Evolutionary conservation across 2,113 vertebrate genomes (phyloP).

Genomic region (Bufo gargarizans): DNA sequence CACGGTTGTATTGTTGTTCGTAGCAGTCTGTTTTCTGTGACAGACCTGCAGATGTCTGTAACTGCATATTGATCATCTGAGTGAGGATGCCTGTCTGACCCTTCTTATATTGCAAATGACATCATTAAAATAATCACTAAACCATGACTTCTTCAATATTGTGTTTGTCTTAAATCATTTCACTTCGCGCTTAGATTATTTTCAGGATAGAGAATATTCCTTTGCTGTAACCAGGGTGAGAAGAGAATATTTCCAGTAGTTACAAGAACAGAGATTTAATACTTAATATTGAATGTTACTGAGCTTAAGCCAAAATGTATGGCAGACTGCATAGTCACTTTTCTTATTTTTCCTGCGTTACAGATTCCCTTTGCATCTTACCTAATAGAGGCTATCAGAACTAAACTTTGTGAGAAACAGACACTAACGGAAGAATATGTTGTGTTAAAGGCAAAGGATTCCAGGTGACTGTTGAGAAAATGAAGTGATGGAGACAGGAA

Average conservation of each 20-base stretch:
- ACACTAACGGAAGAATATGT: conserved; percentile 86
- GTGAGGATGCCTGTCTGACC: conserved; percentile 78
- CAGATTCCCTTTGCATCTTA: conserved; percentile 87
- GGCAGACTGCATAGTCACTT: conserved; percentile 61
- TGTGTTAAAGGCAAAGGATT: conserved; percentile 73
- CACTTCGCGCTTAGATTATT: conserved; percentile 72
- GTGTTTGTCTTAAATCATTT: conserved; percentile 81
- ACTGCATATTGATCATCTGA: conserved; percentile 80
- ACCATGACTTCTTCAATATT: conserved; percentile 82
- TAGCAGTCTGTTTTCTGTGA: conserved; percentile 63
- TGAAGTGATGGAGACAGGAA: not conserved
- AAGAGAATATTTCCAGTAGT: conserved; percentile 57
- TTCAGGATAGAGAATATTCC: conserved; percentile 75
- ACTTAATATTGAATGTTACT: conserved; percentile 63
- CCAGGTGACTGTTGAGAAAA: conserved; percentile 62
- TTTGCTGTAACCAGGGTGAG: conserved; percentile 65
- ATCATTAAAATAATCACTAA: conserved; percentile 84
- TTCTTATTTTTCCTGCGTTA: conserved; percentile 73
- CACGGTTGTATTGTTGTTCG: not conserved
- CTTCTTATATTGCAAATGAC: conserved; percentile 80
- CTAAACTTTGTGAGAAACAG: conserved; percentile 92
- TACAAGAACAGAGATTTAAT: conserved; percentile 69
- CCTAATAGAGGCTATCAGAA: conserved; percentile 84
- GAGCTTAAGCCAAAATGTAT: conserved; percentile 63
- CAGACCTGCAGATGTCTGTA: conserved; percentile 75